phyloP scores from a whole-genome alignment of 2,888 invertebrate genomes.

The Cyrtodaria siliqua region DNA sequence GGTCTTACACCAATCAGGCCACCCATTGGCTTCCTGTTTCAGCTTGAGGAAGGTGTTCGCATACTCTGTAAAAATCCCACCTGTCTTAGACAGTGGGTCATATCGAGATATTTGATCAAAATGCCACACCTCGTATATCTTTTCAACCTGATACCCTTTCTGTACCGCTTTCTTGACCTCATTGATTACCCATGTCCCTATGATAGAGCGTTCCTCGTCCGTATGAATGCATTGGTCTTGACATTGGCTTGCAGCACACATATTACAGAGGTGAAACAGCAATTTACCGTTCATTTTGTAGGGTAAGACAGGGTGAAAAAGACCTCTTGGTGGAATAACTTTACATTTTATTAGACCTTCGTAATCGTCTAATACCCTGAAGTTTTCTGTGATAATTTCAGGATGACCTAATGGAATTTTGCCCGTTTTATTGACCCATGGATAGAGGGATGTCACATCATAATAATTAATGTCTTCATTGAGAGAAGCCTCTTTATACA shows the following conservation, averaged over 20 bases:
- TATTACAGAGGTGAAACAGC: too few species aligned
- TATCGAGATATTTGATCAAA: conserved; percentile 43
- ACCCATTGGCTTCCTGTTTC: conserved; percentile 69
- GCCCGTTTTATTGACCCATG: too few species aligned
- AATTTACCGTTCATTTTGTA: too few species aligned
- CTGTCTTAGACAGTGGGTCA: background rate
- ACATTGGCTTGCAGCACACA: conserved; percentile 27
- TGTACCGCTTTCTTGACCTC: conserved; percentile 20
- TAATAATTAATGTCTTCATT: too few species aligned
- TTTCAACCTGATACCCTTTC: conserved; percentile 34
- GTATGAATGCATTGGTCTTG: conserved; percentile 28
- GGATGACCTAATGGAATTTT: too few species aligned
- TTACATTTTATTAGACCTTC: too few species aligned
- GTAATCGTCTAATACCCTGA: too few species aligned
- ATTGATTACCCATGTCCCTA: conserved; percentile 36
- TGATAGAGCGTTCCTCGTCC: conserved; percentile 27
- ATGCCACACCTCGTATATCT: conserved; percentile 55
- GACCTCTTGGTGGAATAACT: too few species aligned
- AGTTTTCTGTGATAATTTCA: too few species aligned
- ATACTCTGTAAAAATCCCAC: conserved; percentile 74
- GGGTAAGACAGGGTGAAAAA: too few species aligned
- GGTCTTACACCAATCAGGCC: conserved; percentile 36
- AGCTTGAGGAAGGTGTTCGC: conserved; percentile 47
- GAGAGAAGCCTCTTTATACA: too few species aligned
- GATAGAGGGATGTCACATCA: too few species aligned